Evolutionary conservation across 2,797 vertebrate species (phyloP), one percentile per base, ranked within the genome.

Genomic region (Helicolenus hilgendorfi): DNA sequence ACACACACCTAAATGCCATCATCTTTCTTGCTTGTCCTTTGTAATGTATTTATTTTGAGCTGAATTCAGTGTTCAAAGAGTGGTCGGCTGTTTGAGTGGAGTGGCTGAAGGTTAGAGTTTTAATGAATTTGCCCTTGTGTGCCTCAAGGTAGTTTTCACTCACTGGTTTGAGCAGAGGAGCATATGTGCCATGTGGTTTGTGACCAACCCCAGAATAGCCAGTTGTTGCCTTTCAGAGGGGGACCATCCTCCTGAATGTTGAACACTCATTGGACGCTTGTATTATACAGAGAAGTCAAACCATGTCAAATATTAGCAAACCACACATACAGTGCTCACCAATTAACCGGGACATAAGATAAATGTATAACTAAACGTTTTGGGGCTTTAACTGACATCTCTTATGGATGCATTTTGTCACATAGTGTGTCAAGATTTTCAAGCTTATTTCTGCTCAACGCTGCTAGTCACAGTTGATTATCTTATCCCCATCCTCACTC

Each of bases 231-330:
- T 22, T 77, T 58, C 22, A 38, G 11, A 29, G 18, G 14, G 9
- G 31, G 6, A 10, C 31, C 14, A 4, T 79, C 29, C 45, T 72
- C 35, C 33, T 78, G 35, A 63, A 22, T 67, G 77, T 71, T 80
- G n/a, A 85, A 77, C 60, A 58, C 74, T 64, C 55, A 73, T 14
- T 60, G 2, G 60, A 69, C 33, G 7, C 49, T 53, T 58, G 22
- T 36, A 20, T 58, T 27, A 59, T 36, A 26, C 22, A 79, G 33
- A 68, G 56, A 55, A 56, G 55, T 65, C 56, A 20, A 62, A 77
- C 55, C 9, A 53, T 72, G 85, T 92, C 74, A 92, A 86, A 92
- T 79, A 91, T 87, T 84, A 67, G 69, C 81, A 77, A 79, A 79
- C 20, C 55, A 13, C 45, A 2, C 27, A 79, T 20, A 11, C 38